Percentiles rank a stretch among this genome's conserved stretches.
Conservation (phyloP, 1,140 invertebrate species). For the Lordiphosa collinella region DNA sequence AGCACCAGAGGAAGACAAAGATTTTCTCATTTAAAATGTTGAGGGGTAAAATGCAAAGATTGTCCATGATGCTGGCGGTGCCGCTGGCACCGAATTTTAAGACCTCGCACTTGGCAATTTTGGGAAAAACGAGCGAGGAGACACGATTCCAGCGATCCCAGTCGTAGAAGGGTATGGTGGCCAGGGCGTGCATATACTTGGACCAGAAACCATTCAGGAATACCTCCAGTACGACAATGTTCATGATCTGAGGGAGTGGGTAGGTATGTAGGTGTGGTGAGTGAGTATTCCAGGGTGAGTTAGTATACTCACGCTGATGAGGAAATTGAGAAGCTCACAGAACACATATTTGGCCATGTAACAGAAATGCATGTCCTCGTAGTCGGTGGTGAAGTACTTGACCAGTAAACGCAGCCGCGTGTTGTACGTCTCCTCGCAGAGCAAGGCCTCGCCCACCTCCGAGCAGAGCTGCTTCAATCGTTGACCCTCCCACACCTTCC, state of each 20-base stretch:
- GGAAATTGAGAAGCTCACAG: constrained; percentile 87
- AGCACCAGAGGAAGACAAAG: constrained; percentile 90
- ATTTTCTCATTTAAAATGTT: constrained; percentile 92
- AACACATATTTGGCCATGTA: constrained; percentile 86
- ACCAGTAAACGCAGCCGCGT: constrained; percentile 81
- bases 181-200: constrained; percentile 84
- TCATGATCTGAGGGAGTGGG: constrained; percentile 81
- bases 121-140: constrained; percentile 85
- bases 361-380: constrained; percentile 84
- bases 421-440: constrained; percentile 81
- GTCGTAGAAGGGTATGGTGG: constrained; percentile 80
- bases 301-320: constrained; percentile 85
- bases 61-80: constrained; percentile 83
- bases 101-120: constrained; percentile 88
- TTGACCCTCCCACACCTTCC: constrained; percentile 89
- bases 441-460: constrained; percentile 80
- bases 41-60: constrained; percentile 87
- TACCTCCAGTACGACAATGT: constrained; percentile 84
- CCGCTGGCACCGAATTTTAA: constrained; percentile 85
- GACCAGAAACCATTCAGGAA: constrained; percentile 89
- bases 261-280: not conserved
- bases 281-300: not conserved
- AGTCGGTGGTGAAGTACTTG: constrained; percentile 82
- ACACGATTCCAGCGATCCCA: constrained; percentile 80
- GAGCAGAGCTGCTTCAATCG: constrained; percentile 81